Conservation (phyloP, 2,888 invertebrate genomes). For the Morpho helenor region DNA sequence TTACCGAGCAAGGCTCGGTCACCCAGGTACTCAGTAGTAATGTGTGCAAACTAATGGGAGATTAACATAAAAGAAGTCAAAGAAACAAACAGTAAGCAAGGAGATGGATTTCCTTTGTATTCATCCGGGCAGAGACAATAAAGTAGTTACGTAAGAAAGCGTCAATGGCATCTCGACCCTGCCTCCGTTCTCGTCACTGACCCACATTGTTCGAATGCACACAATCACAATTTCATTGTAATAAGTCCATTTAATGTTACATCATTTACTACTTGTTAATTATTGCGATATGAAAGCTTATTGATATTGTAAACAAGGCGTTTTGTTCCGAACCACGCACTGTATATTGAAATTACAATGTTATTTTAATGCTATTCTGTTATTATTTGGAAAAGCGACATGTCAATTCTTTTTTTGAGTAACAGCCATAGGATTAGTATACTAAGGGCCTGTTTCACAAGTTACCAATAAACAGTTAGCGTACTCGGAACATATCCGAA, state of each 20-base stretch:
- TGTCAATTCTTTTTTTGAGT: too few relatives aligned
- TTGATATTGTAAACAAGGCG: not conserved
- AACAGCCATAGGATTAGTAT: too few relatives aligned
- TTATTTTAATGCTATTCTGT: too few relatives aligned
- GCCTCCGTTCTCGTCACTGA: conserved; percentile 72
- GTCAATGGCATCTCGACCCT: conserved; percentile 76
- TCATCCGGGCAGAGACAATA: conserved; percentile 54
- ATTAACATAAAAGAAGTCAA: not conserved
- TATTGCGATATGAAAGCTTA: not conserved
- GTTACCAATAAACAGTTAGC: too few relatives aligned
- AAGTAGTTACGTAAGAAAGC: conserved; percentile 57
- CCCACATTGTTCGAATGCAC: conserved; percentile 63
- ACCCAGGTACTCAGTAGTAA: too few relatives aligned
- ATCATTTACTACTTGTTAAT: not conserved
- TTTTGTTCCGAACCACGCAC: too few relatives aligned
- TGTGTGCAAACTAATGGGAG: too few relatives aligned
- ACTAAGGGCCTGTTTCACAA: too few relatives aligned
- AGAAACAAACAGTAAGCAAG: conserved; percentile 3
- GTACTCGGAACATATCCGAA: too few relatives aligned
- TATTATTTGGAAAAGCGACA: too few relatives aligned
- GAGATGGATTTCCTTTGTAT: conserved; percentile 19
- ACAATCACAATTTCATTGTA: conserved; percentile 66
- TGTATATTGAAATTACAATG: too few relatives aligned
- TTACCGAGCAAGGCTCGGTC: too few relatives aligned
- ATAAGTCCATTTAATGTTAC: conserved; percentile 37